phyloP scores from a whole-genome alignment of 2,113 vertebrate genomes.

The Rhinopomastus cyanomelas region DNA sequence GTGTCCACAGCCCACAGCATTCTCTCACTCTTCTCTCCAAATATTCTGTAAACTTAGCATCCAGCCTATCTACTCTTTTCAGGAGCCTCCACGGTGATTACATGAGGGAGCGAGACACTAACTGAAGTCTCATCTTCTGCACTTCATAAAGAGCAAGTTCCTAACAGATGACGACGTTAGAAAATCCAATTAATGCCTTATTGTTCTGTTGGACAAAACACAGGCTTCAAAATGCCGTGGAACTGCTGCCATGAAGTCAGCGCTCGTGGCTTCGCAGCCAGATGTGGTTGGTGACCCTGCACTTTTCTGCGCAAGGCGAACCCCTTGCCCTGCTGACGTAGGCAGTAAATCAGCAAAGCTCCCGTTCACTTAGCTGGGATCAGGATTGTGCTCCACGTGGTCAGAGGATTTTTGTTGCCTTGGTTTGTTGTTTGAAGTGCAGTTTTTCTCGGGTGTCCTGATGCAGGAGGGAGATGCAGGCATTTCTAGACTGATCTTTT shows the following conservation, averaged over 20 bases:
- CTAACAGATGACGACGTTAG: not conserved
- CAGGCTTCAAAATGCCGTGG: not conserved
- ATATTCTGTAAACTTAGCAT: not conserved
- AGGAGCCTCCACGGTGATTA: not conserved
- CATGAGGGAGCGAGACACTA: not conserved
- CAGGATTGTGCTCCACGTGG: not conserved
- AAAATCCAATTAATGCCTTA: not conserved
- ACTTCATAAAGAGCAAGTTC: not conserved
- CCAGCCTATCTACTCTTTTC: not conserved
- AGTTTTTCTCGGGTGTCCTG: not conserved
- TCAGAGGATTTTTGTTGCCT: not conserved
- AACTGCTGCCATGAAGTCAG: not conserved
- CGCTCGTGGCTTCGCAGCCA: not conserved
- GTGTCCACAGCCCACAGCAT: no score
- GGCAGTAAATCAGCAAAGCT: not conserved
- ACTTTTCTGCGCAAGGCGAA: not conserved
- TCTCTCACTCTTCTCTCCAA: no score
- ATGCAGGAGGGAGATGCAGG: not conserved
- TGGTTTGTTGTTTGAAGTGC: not conserved
- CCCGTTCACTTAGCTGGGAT: not conserved
- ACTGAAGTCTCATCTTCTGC: not conserved
- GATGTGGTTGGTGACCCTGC: not conserved
- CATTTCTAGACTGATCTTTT: not conserved
- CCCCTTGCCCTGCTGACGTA: not conserved
- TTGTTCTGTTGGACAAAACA: not conserved